Evolutionary conservation across 1,140 invertebrate species (phyloP).

Genomic region (Magallana ariakensis): DNA sequence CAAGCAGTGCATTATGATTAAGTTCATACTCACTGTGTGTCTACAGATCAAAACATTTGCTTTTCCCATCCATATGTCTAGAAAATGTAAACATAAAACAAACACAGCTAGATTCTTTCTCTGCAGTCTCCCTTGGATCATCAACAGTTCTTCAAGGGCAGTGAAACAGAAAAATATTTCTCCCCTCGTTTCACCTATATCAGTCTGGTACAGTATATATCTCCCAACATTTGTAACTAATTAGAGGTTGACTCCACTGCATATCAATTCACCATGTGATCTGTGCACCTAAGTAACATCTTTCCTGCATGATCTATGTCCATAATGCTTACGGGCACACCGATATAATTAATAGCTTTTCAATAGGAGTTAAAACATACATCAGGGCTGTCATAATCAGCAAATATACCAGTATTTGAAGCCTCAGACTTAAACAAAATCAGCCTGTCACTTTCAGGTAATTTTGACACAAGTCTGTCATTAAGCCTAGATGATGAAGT

Average conservation of each 20-base stretch:
- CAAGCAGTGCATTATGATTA: no score
- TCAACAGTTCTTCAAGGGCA: not conserved
- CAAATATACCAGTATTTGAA: not conserved
- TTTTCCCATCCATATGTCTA: not conserved
- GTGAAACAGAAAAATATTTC: not conserved
- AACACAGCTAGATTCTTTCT: not conserved
- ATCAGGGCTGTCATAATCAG: not conserved
- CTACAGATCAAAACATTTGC: no score
- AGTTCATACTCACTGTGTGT: no score
- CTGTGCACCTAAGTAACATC: no score
- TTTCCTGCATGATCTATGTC: not conserved
- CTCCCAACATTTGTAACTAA: constrained; percentile 28
- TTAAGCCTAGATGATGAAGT: no score
- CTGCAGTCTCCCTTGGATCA: not conserved
- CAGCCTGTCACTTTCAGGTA: not conserved
- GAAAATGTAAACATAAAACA: not conserved
- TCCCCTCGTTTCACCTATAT: not conserved
- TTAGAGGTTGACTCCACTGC: not conserved
- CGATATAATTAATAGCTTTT: not conserved
- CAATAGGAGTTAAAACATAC: not conserved
- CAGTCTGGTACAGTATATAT: not conserved
- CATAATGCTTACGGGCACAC: not conserved
- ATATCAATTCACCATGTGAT: not conserved
- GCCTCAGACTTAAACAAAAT: not conserved
- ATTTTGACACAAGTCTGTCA: not conserved